Conservation (phyloP, 2,113 vertebrate genomes). For the Lagenorhynchus albirostris region DNA sequence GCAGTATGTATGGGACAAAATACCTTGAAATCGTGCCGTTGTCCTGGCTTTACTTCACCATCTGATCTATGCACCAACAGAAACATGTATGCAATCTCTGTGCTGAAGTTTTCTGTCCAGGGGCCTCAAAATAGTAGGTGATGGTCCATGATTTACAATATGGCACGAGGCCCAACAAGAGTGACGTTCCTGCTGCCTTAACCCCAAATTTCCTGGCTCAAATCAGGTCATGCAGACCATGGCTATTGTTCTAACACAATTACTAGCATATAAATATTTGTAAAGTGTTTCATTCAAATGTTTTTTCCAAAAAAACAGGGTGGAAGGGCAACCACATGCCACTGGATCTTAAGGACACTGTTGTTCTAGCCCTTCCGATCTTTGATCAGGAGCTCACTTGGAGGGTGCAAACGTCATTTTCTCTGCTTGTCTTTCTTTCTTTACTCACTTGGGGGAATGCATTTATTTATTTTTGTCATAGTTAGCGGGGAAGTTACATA, state of each 20-base stretch:
- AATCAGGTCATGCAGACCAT: background rate
- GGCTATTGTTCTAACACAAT: constrained; percentile 17
- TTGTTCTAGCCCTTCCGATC: constrained; percentile 28
- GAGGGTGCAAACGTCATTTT: background rate
- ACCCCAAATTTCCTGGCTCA: constrained; percentile 22
- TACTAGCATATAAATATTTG: background rate
- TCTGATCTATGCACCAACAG: background rate
- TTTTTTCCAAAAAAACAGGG: background rate
- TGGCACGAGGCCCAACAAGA: background rate
- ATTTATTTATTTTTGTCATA: constrained; percentile 53
- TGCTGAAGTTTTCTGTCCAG: background rate
- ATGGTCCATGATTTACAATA: background rate
- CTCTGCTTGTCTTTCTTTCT: background rate
- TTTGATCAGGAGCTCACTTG: background rate
- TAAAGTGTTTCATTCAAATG: background rate
- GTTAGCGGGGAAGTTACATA: constrained; percentile 49
- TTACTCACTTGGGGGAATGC: background rate
- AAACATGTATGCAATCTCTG: fast-evolving
- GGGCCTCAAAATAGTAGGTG: background rate
- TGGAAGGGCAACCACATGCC: fast-evolving
- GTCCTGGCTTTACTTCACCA: background rate
- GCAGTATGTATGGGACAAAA: fast-evolving
- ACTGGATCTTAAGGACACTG: constrained; percentile 1
- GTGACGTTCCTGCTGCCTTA: fast-evolving
- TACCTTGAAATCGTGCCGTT: background rate